Percentiles rank a stretch among this genome's conserved stretches.
phyloP scores from a whole-genome alignment of 1,140 invertebrate genomes.

The Temnothorax nylanderi region DNA sequence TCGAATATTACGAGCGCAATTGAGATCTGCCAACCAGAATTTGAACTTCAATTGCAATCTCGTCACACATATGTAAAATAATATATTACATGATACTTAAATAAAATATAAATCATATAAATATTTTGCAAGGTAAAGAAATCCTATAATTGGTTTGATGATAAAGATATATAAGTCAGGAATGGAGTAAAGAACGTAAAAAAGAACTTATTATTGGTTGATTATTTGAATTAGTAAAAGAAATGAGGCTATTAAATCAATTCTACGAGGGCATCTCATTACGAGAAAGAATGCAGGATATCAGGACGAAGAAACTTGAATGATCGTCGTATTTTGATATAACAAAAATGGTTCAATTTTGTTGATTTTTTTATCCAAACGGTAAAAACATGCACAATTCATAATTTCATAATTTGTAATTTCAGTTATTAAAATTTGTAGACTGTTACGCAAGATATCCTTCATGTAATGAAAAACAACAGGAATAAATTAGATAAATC shows the following conservation, averaged over 20 bases:
- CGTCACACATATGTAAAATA: background rate
- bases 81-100: background rate
- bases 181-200: background rate
- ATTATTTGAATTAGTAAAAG: conserved; percentile 18
- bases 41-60: conserved; percentile 4
- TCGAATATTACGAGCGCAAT: background rate
- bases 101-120: background rate
- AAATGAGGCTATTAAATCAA: background rate
- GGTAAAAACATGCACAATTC: background rate
- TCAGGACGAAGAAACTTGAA: background rate
- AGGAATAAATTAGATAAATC: background rate
- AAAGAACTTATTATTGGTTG: background rate
- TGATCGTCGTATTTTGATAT: background rate
- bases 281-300: background rate
- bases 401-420: conserved; percentile 1
- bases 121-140: background rate
- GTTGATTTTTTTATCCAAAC: background rate
- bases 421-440: background rate
- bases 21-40: background rate
- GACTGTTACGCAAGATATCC: background rate
- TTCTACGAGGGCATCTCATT: background rate
- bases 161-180: background rate
- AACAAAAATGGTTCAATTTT: background rate
- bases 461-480: background rate
- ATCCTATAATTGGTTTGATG: background rate